These are phyloP conservation scores for Tachyglossus aculeatus DNA, from an alignment of 2,797 vertebrate species.

Conservation along the genomic window DNA sequence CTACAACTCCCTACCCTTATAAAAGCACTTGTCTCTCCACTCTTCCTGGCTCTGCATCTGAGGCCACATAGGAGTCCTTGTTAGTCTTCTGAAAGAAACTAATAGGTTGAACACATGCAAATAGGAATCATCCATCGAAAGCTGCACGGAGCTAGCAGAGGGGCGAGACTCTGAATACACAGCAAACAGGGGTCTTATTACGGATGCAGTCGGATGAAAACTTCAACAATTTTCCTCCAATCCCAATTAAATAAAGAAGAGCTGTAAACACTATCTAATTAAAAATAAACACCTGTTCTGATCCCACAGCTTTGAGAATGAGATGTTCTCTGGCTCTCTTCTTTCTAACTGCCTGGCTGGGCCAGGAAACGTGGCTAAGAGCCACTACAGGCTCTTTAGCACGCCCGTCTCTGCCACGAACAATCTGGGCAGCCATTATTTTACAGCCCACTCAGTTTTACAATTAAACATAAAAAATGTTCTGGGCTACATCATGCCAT, in stretches of 20 bases:
- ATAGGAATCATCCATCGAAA: constrained; percentile 22
- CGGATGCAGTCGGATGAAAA: constrained; percentile 29
- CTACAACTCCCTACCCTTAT: neutral
- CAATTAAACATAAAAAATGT: neutral
- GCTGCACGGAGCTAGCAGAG: neutral
- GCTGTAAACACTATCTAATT: constrained; percentile 6
- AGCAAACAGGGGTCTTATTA: neutral
- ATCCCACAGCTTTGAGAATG: neutral
- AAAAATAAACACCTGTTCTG: neutral
- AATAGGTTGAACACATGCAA: constrained; percentile 7
- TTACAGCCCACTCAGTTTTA: neutral
- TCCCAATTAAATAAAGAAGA: constrained; percentile 36
- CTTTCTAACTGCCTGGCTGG: neutral
- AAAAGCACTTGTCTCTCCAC: constrained; percentile 1
- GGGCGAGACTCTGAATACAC: constrained; percentile 7
- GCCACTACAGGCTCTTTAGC: neutral
- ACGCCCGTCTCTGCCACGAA: neutral
- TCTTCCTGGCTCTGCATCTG: neutral
- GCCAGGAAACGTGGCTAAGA: neutral
- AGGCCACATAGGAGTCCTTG: neutral
- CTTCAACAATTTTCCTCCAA: constrained; percentile 28
- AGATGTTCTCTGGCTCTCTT: neutral
- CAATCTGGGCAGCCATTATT: neutral
- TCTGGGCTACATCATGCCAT: too few species aligned
- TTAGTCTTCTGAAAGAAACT: constrained; percentile 9